Percentiles rank a stretch among this genome's conserved stretches.
These are phyloP conservation scores for Dendrocopos noguchii DNA, from an alignment of 2,113 vertebrate species.

Conservation along the genomic window DNA sequence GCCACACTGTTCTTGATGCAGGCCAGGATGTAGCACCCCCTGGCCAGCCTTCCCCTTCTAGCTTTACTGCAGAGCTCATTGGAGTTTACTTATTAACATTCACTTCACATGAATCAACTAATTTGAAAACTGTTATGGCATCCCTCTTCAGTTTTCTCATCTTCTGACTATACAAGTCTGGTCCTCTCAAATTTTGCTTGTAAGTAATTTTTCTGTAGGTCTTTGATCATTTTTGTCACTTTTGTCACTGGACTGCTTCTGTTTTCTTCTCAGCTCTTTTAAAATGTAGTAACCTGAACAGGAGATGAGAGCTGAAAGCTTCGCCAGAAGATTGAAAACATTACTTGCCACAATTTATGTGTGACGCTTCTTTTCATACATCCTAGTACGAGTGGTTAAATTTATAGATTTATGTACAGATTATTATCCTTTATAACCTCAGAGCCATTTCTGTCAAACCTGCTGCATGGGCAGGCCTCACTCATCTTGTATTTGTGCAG, in stretches of 20 bases:
- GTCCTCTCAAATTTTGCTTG: conserved; percentile 14
- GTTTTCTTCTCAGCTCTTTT: conserved; percentile 11
- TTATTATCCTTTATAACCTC: background rate
- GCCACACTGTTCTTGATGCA: too few species aligned
- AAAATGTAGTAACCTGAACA: conserved; percentile 8
- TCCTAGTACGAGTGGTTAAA: background rate
- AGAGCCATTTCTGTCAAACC: background rate
- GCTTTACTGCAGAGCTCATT: background rate
- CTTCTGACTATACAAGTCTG: background rate
- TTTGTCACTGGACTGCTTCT: background rate
- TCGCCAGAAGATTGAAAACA: conserved; percentile 26
- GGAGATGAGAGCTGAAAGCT: background rate
- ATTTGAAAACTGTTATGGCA: conserved; percentile 19
- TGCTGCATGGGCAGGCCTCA: accelerated
- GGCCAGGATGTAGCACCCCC: too few species aligned
- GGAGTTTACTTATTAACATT: background rate
- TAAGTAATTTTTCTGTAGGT: background rate
- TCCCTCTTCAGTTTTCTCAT: conserved; percentile 10
- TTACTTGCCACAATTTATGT: background rate
- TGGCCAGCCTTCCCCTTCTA: background rate
- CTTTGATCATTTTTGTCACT: conserved; percentile 52
- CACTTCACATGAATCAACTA: background rate
- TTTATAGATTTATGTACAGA: background rate
- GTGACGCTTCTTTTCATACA: background rate
- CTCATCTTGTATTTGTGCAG: background rate